Evolutionary conservation across 2,797 vertebrate species (phyloP), one percentile per base, ranked within the genome.

Genomic region (Streptopelia turtur): DNA sequence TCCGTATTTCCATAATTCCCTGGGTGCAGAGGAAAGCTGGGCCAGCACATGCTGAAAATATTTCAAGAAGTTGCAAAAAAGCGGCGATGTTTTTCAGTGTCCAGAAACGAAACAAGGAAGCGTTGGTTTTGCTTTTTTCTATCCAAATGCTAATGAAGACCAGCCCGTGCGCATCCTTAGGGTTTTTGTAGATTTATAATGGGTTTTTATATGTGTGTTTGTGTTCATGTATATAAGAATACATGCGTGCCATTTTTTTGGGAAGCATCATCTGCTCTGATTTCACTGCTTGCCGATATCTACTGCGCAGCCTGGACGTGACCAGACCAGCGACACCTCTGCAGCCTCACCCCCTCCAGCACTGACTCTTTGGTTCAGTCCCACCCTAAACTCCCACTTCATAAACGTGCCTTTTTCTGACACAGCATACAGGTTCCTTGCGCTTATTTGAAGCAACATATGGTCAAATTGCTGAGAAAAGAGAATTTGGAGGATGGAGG

Each of bases 31-130:
- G 55, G 43, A 22, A 93, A 83, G 60, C 77, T 83, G 56, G 47
- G 55, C 72, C 57, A 89, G 69, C 59, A 86, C 35, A 92, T 22
- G 64, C 63, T 69, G 87, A 95, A 93, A 97, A 88, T 74, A 94
- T 90, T 91, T 96, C 80, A 94, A 93, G 83, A 88, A 95, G 47
- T 56, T 90, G 53, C 55, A 80, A 90, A 85, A 71, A 90, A 56
- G 15, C 1, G 5, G 71, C 89, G 43, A 74, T 89, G 49, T 75
- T 90, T 95, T 80, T 91, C 59, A 70, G 64, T 30, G 49, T 93
- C 87, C 76, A 74, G 87, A 94, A 94, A 63, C 52, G 71, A 76
- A 31, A 18, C 2, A 10, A 83, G 24, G 66, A 87, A 88, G 61
- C 1, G 35, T 0, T 43, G 15, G 41, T 43, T 43, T 43, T 43